phyloP scores from a whole-genome alignment of 2,888 invertebrate species.

The Cacoxenus indagator region DNA sequence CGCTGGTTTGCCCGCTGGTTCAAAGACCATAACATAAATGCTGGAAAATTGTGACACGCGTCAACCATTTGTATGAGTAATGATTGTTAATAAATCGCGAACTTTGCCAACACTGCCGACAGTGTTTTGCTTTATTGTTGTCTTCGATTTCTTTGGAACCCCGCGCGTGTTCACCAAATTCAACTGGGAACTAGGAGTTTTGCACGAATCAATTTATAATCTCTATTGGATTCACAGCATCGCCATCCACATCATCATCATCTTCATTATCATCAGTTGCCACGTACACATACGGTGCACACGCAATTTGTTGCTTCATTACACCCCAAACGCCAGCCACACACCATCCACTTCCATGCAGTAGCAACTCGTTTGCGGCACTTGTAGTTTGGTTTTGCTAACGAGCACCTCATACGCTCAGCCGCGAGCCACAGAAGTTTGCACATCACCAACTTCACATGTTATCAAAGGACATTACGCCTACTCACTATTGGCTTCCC shows the following conservation, averaged over 20 bases:
- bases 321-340: background rate
- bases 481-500: background rate
- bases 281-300: conserved; percentile 25
- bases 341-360: background rate
- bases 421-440: background rate
- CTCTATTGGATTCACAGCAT: conserved; percentile 36
- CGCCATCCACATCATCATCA: conserved; percentile 27
- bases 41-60: conserved; percentile 65
- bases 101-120: background rate
- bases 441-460: background rate
- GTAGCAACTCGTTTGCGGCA: conserved; percentile 40
- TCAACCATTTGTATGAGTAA: conserved; percentile 66
- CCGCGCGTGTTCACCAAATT: conserved; percentile 45
- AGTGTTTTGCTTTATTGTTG: background rate
- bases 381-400: conserved; percentile 61
- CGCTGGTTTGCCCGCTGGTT: conserved; percentile 36
- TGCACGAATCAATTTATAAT: conserved; percentile 64
- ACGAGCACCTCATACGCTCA: conserved; percentile 35
- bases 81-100: conserved; percentile 61
- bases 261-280: conserved; percentile 16
- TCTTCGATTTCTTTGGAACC: background rate
- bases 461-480: background rate
- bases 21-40: conserved; percentile 55
- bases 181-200: conserved; percentile 60
- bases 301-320: conserved; percentile 22